Evolutionary conservation across 2,888 invertebrate genomes (phyloP), one percentile per base, ranked within the genome.

Genomic region (Sarcophaga variegata): DNA sequence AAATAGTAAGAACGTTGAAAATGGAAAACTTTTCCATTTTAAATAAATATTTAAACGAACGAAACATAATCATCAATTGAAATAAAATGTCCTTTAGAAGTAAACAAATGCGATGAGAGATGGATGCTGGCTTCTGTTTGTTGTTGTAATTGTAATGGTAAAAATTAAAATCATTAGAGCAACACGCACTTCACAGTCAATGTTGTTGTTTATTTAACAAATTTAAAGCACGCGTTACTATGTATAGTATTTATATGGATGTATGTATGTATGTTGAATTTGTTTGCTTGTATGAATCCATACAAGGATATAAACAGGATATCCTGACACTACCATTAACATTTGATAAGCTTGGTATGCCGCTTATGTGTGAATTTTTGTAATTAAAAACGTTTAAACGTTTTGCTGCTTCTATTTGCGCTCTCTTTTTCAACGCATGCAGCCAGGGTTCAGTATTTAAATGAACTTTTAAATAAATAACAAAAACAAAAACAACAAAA

Each of bases 171-270:
- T 47, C 22, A 69, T 74, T 45, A 27, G 69, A 75, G 63, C n/a
- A 22, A 67, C 14, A 69, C 27, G 59, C 20, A 80, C 54, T 62
- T 62, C 63, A 75, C 37, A 17, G 17, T 54, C 17, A 74, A 78
- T 69, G 67, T 47, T 69, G 49, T 76, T 84, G 49, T 87, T 87
- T 84, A 60, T 87, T 82, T 84, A 87, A 84, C 81, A 84, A 87
- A 87, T 87, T 87, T 82, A 84, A 79, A 84, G 59, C 81, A 84
- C 84, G 84, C 81, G 84, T 54, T 81, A 71, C 47, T 71, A 71
- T 14, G 17, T 14, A 66, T 27, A 22, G n/a, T 66, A 22, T 62
- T 4, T 37, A 64, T 25, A 64, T 4, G 25, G 4, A 8, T 66
- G 37, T 66, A 22, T 69, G 22, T 37, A 37, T 37, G 2, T 37